These are phyloP conservation scores for Lateolabrax maculatus DNA, from an alignment of 2,797 vertebrate species.

Conservation along the genomic window DNA sequence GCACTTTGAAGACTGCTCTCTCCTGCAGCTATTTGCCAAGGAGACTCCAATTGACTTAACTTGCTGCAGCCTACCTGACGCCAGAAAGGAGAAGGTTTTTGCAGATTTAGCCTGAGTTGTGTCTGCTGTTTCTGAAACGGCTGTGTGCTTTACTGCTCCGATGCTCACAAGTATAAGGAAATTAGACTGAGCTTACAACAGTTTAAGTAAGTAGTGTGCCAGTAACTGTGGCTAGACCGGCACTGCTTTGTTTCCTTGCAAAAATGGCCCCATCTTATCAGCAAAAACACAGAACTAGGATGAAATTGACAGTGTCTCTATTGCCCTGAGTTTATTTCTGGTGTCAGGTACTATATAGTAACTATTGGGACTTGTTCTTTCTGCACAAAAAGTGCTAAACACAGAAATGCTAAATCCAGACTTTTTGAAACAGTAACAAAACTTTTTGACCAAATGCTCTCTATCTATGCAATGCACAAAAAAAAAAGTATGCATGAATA, in stretches of 20 bases:
- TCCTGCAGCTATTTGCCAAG: conserved; percentile 75
- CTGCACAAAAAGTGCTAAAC: background rate
- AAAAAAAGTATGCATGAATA: background rate
- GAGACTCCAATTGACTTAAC: conserved; percentile 73
- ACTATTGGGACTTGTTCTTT: conserved; percentile 7
- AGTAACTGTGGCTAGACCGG: conserved; percentile 8
- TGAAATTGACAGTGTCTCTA: background rate
- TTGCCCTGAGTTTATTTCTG: conserved; percentile 8
- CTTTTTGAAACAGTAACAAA: background rate
- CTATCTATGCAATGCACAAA: background rate
- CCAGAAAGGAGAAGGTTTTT: conserved; percentile 42
- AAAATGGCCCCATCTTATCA: background rate
- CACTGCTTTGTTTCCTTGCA: conserved; percentile 8
- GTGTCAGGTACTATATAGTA: background rate
- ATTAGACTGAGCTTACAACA: conserved; percentile 14
- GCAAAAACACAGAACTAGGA: conserved; percentile 1
- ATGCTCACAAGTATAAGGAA: conserved; percentile 39
- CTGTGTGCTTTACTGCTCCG: conserved; percentile 32
- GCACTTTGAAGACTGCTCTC: conserved; percentile 73
- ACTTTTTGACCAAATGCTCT: background rate
- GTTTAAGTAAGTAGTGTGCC: background rate
- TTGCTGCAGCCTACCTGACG: conserved; percentile 54
- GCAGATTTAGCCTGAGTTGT: conserved; percentile 46
- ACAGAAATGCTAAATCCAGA: background rate
- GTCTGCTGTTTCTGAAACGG: conserved; percentile 31